Base-by-base conservation (phyloP, 1,140 invertebrate species). In the Bombus sibiricus region DNA sequence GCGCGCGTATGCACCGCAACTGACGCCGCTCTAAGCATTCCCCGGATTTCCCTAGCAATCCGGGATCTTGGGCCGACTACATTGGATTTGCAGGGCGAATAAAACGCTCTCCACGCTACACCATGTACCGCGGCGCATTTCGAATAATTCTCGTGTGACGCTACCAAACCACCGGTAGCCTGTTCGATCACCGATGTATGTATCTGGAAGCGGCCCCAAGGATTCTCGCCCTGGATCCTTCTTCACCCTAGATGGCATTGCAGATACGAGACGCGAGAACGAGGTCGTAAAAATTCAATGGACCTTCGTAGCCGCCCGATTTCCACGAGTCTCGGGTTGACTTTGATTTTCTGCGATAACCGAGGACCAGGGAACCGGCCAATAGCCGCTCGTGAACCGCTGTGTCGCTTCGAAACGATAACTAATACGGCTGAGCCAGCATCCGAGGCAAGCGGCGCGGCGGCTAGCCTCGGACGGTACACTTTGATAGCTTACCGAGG, bases 401-500 rank as follows among this genome's bases (percentile, higher is more conserved):
- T 34, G 68, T 39, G 64, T 43, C 82, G 89, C 72, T 77, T 79
- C 43, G 81, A 68, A 86, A 86, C 87, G 85, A 91, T 91, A 91
- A 91, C 85, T 91, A 91, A 91, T 89, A 87, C 53, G 89, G 90
- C 87, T 91, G 90, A 91, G 76, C 90, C 80, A 88, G 90, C 86
- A 84, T 75, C n/a, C 74, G 43, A 34, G 39, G 39, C 10, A 32
- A 22, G 22, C 13, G 86, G 10, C 10, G 12, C 4, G 8, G 32
- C 10, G 57, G 68, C 39, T 13, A 32, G 39, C 32, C 59, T 34
- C 57, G 18, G 59, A 69, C 79, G 80, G 66, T 91, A 91, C 89
- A 91, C 91, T 92, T 93, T 91, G 91, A 92, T 91, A 86, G 92
- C 77, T 90, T 89, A 85, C 81, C 82, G 72, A 87, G 90, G 87